These are phyloP conservation scores for Xiphias gladius DNA, from an alignment of 2,113 vertebrate genomes.

Conservation along the genomic window DNA sequence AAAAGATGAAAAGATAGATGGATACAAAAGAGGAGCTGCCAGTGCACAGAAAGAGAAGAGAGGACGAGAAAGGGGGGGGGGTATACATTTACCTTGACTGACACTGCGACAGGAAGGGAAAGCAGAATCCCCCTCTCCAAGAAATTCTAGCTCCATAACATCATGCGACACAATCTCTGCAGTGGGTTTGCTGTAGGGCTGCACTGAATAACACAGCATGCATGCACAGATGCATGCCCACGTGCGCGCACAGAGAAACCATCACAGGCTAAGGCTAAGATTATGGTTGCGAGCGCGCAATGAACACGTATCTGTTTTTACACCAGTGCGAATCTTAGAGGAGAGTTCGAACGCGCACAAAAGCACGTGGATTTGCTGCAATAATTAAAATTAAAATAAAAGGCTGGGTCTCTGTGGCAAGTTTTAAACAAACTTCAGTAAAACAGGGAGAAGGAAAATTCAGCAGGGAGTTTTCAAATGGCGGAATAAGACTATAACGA, in stretches of 20 bases:
- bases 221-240: not conserved
- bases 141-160: constrained; percentile 66
- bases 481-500: not conserved
- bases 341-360: not conserved
- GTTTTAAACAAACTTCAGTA: not conserved
- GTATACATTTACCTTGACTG: constrained; percentile 80
- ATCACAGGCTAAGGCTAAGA: not conserved
- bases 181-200: constrained; percentile 62
- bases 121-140: constrained; percentile 64
- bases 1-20: constrained; percentile 56
- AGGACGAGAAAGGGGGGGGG: not conserved
- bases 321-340: not conserved
- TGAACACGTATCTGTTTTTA: not conserved
- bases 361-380: not conserved
- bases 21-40: constrained; percentile 42
- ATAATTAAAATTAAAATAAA: not conserved
- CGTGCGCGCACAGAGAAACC: not conserved
- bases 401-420: not conserved
- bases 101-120: constrained; percentile 80
- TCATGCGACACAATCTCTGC: constrained; percentile 74
- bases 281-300: not conserved
- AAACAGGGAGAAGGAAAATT: not conserved
- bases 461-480: not conserved
- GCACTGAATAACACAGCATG: constrained; percentile 13
- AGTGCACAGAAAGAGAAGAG: constrained; percentile 11